Conservation (phyloP, 2,888 invertebrate genomes). For the Atethmia centrago region DNA sequence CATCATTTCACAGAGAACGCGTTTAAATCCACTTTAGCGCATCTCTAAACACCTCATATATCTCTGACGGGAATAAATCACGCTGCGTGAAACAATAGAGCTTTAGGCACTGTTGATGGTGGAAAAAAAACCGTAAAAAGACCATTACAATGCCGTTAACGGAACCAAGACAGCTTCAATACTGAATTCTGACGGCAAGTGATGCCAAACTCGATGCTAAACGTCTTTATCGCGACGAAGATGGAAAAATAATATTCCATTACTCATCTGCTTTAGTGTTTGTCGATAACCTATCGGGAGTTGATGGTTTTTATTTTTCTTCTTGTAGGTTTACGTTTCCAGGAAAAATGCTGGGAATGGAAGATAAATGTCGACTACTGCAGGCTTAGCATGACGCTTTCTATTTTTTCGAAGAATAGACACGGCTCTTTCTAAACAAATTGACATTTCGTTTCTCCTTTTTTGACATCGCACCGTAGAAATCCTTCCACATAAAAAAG, state of each 20-base stretch:
- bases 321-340: neutral
- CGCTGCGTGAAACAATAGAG: constrained; percentile 77
- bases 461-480: too few relatives aligned
- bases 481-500: too few relatives aligned
- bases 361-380: constrained; percentile 27
- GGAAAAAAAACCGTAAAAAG: constrained; percentile 79
- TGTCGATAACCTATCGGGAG: constrained; percentile 58
- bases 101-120: constrained; percentile 67
- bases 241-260: constrained; percentile 68
- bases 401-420: too few relatives aligned
- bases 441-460: too few relatives aligned
- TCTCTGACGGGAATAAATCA: constrained; percentile 78
- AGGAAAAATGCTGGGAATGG: constrained; percentile 6
- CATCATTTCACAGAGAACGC: constrained; percentile 56
- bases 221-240: constrained; percentile 62
- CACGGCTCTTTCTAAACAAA: too few relatives aligned
- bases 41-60: constrained; percentile 76
- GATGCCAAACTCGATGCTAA: constrained; percentile 50
- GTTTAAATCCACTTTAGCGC: constrained; percentile 60
- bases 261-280: constrained; percentile 59
- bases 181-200: constrained; percentile 47
- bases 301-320: constrained; percentile 44
- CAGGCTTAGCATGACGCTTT: too few relatives aligned
- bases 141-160: constrained; percentile 79
- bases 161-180: constrained; percentile 65